Conservation (phyloP, 2,888 invertebrate species). For the Liodrosophila aerea region DNA sequence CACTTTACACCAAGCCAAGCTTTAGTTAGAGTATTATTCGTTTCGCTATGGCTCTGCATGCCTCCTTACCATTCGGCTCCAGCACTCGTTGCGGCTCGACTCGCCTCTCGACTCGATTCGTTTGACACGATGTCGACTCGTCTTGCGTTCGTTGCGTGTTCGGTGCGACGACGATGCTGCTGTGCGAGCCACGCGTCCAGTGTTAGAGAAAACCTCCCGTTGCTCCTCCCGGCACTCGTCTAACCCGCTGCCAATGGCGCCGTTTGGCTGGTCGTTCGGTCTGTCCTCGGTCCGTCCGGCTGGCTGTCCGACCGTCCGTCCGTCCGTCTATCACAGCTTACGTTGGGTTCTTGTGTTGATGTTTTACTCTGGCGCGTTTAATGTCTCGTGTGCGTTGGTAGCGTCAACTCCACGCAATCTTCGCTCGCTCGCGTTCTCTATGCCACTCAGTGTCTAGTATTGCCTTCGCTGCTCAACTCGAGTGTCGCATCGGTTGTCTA, state of each 20-base stretch:
- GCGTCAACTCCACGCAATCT: constrained; percentile 70
- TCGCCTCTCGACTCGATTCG: constrained; percentile 51
- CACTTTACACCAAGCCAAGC: no score
- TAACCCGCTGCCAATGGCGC: constrained; percentile 11
- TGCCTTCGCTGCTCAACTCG: constrained; percentile 10
- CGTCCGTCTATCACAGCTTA: constrained; percentile 19
- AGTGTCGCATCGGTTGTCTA: no score
- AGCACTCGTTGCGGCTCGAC: constrained; percentile 14
- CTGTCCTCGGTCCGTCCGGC: constrained; percentile 7
- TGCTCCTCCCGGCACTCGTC: no score
- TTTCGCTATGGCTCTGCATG: background rate
- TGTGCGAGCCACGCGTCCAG: constrained; percentile 19
- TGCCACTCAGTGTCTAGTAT: no score
- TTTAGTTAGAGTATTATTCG: constrained; percentile 17
- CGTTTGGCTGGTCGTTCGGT: constrained; percentile 7
- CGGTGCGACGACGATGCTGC: constrained; percentile 7
- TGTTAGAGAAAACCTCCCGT: background rate
- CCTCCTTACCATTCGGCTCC: constrained; percentile 29
- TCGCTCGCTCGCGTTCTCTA: constrained; percentile 34
- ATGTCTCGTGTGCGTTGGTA: constrained; percentile 72
- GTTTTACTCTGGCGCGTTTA: constrained; percentile 71
- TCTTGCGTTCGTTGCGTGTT: constrained; percentile 10
- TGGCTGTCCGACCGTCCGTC: background rate
- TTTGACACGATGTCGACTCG: constrained; percentile 26
- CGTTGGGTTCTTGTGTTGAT: constrained; percentile 67